phyloP scores from a whole-genome alignment of 2,797 vertebrate genomes.

The Natrix natrix region DNA sequence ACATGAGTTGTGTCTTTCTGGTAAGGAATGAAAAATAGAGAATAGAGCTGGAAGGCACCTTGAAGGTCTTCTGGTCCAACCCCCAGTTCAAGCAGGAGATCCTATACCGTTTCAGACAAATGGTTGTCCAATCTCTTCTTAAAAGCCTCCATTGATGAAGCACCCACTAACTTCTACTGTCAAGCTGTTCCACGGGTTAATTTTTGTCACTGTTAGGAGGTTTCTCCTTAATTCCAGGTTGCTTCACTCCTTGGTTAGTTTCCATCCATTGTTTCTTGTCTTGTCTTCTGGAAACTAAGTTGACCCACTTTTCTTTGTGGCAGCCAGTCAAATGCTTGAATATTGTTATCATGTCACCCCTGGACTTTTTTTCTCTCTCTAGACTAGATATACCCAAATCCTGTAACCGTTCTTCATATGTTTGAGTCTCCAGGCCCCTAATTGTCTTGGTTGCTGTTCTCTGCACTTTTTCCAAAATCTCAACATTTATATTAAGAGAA shows the following conservation, averaged over 20 bases:
- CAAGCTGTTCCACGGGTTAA: neutral
- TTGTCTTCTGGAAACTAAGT: too few species aligned
- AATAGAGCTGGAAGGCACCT: neutral
- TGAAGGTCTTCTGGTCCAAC: neutral
- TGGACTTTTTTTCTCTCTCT: too few species aligned
- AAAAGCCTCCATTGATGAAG: neutral
- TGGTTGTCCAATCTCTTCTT: neutral
- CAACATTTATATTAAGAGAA: neutral
- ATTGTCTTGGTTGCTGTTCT: neutral
- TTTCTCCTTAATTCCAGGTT: neutral
- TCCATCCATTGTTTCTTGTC: neutral
- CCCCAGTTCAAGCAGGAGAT: neutral
- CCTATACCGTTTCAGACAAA: neutral
- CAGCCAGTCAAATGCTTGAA: too few species aligned
- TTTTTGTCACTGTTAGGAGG: too few species aligned
- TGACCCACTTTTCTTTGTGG: too few species aligned
- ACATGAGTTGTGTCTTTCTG: neutral
- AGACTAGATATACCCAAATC: neutral
- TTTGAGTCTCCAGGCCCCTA: neutral
- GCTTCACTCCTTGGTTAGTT: neutral
- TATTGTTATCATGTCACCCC: too few species aligned
- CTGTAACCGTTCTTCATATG: neutral
- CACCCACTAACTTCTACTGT: neutral
- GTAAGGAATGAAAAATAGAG: neutral
- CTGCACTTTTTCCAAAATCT: neutral